Conservation (phyloP, 2,113 vertebrate genomes). For the Platichthys stellatus region DNA sequence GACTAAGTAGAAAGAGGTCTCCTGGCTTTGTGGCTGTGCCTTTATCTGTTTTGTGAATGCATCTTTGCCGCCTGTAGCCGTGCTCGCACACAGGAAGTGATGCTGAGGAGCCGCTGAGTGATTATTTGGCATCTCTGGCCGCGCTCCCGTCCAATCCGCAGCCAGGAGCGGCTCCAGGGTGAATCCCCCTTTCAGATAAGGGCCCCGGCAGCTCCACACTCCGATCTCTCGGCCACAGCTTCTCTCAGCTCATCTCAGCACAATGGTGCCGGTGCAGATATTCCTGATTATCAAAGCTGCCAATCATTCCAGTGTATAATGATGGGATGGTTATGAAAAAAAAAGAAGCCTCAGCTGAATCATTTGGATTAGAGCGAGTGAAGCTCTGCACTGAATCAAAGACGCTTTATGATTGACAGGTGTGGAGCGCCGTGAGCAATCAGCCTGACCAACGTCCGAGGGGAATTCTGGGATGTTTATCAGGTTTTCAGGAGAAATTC, state of each 20-base stretch:
- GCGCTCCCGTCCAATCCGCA: constrained; percentile 46
- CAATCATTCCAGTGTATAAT: constrained; percentile 55
- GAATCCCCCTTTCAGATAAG: constrained; percentile 69
- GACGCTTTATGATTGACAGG: constrained; percentile 26
- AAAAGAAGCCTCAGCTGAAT: constrained; percentile 29
- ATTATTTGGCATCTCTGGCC: constrained; percentile 23
- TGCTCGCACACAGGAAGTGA: constrained; percentile 29
- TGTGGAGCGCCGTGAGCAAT: constrained; percentile 8
- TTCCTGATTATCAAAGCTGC: constrained; percentile 54
- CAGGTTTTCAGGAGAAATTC: background rate
- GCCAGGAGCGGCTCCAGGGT: constrained; percentile 46
- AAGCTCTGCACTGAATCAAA: constrained; percentile 29
- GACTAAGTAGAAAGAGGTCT: constrained; percentile 21
- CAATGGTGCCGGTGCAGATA: constrained; percentile 51
- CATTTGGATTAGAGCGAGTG: constrained; percentile 49
- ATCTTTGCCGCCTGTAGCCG: constrained; percentile 13
- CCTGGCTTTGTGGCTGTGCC: background rate
- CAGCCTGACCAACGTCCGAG: background rate
- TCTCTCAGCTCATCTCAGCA: constrained; percentile 36
- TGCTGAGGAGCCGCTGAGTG: constrained; percentile 46
- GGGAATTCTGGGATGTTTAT: background rate
- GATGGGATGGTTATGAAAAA: background rate
- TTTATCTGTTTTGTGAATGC: constrained; percentile 38
- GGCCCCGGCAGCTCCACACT: constrained; percentile 13
- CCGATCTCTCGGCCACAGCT: background rate